Percentiles rank a stretch among this genome's conserved stretches.
Evolutionary conservation across 2,113 vertebrate species (phyloP).

Genomic region (Acinonyx jubatus): DNA sequence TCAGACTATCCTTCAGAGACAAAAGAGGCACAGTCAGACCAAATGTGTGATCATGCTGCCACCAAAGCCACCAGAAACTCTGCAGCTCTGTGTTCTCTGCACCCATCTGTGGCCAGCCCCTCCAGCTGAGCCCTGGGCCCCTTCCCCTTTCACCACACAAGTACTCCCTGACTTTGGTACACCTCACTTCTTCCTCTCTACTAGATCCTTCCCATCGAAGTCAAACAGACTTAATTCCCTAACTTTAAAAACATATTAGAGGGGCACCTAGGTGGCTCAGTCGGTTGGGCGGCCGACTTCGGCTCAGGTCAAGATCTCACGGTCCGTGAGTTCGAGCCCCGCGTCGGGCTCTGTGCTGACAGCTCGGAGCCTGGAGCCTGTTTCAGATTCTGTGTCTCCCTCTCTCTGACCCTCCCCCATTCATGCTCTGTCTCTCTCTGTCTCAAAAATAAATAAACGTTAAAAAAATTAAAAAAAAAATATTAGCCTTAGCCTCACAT

Average conservation of each 20-base stretch:
- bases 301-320: no score
- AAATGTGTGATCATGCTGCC: background rate
- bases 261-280: no score
- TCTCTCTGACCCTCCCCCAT: no score
- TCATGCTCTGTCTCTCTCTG: no score
- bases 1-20: background rate
- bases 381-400: no score
- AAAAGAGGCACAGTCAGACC: slow-evolving; percentile 17
- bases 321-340: no score
- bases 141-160: background rate
- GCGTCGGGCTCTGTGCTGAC: no score
- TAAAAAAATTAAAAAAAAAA: background rate
- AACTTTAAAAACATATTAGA: background rate
- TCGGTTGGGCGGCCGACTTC: no score
- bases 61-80: background rate
- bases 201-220: background rate
- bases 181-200: background rate
- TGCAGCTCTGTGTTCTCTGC: background rate
- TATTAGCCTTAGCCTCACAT: background rate
- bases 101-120: background rate
- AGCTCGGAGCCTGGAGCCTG: no score
- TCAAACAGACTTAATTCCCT: background rate
- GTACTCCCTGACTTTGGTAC: background rate
- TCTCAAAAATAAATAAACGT: no score
- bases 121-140: background rate